These are phyloP conservation scores for Caranx melampygus DNA, from an alignment of 2,113 vertebrate species.

Conservation along the genomic window DNA sequence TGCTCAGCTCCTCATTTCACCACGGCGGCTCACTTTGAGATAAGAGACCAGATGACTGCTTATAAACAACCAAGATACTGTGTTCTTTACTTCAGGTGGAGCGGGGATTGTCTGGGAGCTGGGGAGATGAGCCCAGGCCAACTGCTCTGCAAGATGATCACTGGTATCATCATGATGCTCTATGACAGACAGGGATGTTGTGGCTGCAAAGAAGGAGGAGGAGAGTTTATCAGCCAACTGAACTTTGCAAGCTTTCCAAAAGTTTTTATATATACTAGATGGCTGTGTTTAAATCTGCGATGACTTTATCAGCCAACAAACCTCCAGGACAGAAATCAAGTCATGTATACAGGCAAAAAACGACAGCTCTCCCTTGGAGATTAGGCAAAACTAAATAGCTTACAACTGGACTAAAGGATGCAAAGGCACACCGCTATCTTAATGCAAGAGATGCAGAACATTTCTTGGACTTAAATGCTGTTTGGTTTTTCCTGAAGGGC, in stretches of 20 bases:
- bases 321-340: neutral
- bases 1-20: slow-evolving; percentile 3
- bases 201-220: neutral
- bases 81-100: slow-evolving; percentile 28
- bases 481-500: neutral
- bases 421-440: neutral
- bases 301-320: neutral
- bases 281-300: neutral
- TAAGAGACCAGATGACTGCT: slow-evolving; percentile 25
- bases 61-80: slow-evolving; percentile 2
- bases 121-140: neutral
- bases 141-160: slow-evolving; percentile 18
- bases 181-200: neutral
- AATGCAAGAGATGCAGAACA: neutral
- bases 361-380: neutral
- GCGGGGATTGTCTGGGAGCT: neutral
- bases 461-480: neutral
- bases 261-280: too few relatives aligned
- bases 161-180: neutral
- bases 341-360: neutral
- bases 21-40: neutral
- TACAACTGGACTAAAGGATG: neutral
- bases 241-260: neutral
- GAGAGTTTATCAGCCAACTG: neutral
- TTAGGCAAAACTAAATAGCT: neutral